Evolutionary conservation across 2,113 vertebrate genomes (phyloP), one percentile per base, ranked within the genome.

Genomic region (Hypocryptadius cinnamomeus): DNA sequence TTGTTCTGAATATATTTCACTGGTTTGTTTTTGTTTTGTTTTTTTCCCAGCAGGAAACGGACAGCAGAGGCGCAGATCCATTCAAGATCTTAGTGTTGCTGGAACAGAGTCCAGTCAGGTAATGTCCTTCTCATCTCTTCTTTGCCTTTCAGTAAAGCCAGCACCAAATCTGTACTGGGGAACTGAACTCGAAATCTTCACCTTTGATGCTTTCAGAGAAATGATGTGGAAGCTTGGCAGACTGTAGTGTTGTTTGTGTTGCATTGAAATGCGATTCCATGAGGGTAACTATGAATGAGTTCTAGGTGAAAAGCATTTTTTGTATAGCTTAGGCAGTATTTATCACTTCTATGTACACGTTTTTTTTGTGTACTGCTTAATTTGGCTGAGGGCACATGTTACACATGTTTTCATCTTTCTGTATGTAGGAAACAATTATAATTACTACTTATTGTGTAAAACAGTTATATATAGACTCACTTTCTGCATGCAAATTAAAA

Each of bases 21-120:
- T 96, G 83, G 79, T 97, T 96, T 96, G 83, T 95, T 96, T 85
- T 96, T 82, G 96, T 90, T 96, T 88, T 95, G 83, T 68, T 94
- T 96, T 94, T 94, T 97, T 93, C 94, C 96, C 96, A 98, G 98
- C 98, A 97, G 98, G 98, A 92, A 99, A 98, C 66, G 99, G 99
- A 79, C 97, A 98, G 74, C 98, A 99, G 97, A 98, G 99, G 96
- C 99, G 99, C 65, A 99, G 98, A 95, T 99, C 99, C 72, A 98
- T 99, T 86, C 99, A 99, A 98, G 99, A 99, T 91, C 98, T 99
- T 81, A 98, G 98, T 64, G 98, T 98, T 91, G 96, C 99, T 95
- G 97, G 98, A 95, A 98, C 98, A 79, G 99, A 99, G 91, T 98
- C 99, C 96, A 98, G 97, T 97, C 99, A 99, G 98, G 99, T 99